Evolutionary conservation across 2,888 invertebrate genomes (phyloP).

Genomic region (Tanytarsus gracilentus): DNA sequence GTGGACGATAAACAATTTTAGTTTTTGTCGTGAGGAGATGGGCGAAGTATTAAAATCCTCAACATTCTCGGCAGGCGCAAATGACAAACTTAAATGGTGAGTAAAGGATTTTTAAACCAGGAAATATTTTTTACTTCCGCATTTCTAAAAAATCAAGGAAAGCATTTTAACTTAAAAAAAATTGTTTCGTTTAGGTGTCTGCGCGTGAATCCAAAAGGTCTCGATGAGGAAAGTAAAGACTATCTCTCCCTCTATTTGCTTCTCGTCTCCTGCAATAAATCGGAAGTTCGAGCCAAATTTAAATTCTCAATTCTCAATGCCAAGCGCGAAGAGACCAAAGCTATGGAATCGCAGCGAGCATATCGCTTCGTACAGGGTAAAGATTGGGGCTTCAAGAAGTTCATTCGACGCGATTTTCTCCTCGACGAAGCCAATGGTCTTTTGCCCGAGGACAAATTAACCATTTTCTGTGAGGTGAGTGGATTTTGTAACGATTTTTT

Average conservation of each 20-base stretch:
- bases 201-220: conserved; percentile 98
- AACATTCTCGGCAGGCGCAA: conserved; percentile 98
- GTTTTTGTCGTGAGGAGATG: conserved; percentile 99
- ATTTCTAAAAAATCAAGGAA: neutral
- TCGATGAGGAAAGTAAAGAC: conserved; percentile 99
- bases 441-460: conserved; percentile 96
- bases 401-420: conserved; percentile 96
- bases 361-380: conserved; percentile 99
- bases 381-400: conserved; percentile 99
- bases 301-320: conserved; percentile 99
- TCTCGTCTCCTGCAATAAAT: conserved; percentile 99
- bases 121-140: neutral
- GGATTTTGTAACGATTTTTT: conserved; percentile 31
- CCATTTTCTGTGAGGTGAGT: conserved; percentile 95
- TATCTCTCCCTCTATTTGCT: conserved; percentile 97
- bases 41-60: conserved; percentile 99
- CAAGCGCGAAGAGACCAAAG: conserved; percentile 99
- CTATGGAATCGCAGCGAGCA: conserved; percentile 94
- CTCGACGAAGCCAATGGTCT: conserved; percentile 98
- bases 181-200: conserved; percentile 64
- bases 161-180: conserved; percentile 3
- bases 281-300: conserved; percentile 99
- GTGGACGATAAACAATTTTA: conserved; percentile 99
- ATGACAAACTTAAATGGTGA: conserved; percentile 99
- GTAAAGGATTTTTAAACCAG: conserved; percentile 31